Evolutionary conservation across 2,797 vertebrate genomes (phyloP).

Genomic region (Amblyopsis hoosieri): DNA sequence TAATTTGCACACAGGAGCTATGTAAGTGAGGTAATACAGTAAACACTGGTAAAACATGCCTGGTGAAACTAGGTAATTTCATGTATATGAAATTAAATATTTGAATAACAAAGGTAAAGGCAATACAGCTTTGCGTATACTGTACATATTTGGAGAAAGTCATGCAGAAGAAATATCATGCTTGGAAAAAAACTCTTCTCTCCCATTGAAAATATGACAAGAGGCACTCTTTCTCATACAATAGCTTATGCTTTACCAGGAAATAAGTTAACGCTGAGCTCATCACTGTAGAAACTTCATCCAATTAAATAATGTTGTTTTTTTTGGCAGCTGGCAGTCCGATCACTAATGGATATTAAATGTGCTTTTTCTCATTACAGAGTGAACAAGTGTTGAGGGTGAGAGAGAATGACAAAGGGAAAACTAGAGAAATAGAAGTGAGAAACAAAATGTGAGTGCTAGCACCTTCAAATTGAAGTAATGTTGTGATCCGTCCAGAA

Average conservation of each 20-base stretch:
- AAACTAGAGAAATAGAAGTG: constrained; percentile 22
- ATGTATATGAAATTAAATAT: constrained; percentile 44
- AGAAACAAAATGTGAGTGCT: constrained; percentile 35
- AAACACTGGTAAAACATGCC: constrained; percentile 15
- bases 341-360: constrained; percentile 81
- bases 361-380: constrained; percentile 67
- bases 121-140: constrained; percentile 47
- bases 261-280: constrained; percentile 75
- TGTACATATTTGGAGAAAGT: constrained; percentile 59
- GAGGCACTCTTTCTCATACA: constrained; percentile 48
- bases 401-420: constrained; percentile 26
- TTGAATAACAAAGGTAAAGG: constrained; percentile 34
- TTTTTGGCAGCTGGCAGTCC: constrained; percentile 79
- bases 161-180: constrained; percentile 27
- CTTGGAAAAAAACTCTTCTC: constrained; percentile 35
- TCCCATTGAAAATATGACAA: constrained; percentile 52
- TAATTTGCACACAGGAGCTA: no score
- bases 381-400: constrained; percentile 18
- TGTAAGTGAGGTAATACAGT: constrained; percentile 30
- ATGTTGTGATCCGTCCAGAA: constrained; percentile 56
- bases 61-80: constrained; percentile 24
- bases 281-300: constrained; percentile 79
- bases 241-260: constrained; percentile 59
- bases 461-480: constrained; percentile 53
- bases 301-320: constrained; percentile 84